Evolutionary conservation across 2,888 invertebrate species (phyloP), one percentile per base, ranked within the genome.

Genomic region (Epsilonema sp.): DNA sequence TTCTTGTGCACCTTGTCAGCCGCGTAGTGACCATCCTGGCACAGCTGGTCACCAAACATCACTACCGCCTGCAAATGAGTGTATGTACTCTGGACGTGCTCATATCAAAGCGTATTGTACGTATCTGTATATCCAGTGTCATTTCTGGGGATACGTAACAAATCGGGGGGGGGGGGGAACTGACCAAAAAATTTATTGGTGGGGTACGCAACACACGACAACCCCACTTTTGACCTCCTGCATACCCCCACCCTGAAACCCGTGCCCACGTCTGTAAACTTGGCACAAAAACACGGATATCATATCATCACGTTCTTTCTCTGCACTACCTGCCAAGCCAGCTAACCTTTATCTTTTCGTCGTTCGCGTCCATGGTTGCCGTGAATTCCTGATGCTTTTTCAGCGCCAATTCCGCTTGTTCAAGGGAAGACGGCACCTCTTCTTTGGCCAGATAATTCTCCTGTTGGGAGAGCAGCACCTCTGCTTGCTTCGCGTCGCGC

Each of bases 331-430:
- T 42, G 42, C n/a, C 26, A 31, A 39, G n/a, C 8, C 16, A 5
- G 21, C 13, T n/a, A 5, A 82, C 82, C 67, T 92, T 90, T 65
- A 99, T 85, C 72, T 97, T 97, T 66, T 99, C 97, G 67, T 99
- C 97, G 70, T 97, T 97, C 16, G 97, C 97, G 67, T 97, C 94
- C 89, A 97, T 90, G 3, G 94, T 94, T 1, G 94, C 94, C 60
- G 94, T 78, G 77, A 97, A 94, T 1, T 92, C 89, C 67, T 97
- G 94, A 70, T 97, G 90, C 42, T 89, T 80, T 69, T 97, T 97
- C 63, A 94, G 79, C 64, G 82, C 75, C 66, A 87, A 87, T 68
- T 99, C 97, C 25, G 92, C 97, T 66, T 92, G 89, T 67, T 99
- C 97, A 57, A 97, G 73, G 4, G 60, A 61, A 37, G 55, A 65